Conservation (phyloP, 1,140 invertebrate genomes). For the Drosophila navojoa region DNA sequence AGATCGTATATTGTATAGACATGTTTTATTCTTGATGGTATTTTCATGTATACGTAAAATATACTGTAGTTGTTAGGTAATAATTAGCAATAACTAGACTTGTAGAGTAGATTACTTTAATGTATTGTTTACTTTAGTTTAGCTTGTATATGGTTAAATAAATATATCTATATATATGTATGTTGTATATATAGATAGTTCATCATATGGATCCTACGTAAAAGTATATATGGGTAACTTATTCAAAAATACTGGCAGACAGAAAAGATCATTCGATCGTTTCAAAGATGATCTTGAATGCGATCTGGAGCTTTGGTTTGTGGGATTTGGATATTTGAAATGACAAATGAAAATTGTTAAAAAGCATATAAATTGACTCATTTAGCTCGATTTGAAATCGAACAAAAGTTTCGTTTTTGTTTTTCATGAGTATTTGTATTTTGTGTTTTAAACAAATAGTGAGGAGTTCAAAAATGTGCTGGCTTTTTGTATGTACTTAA, state of each 20-base stretch:
- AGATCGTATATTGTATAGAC: constrained; percentile 27
- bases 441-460: constrained; percentile 54
- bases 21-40: constrained; percentile 18
- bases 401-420: constrained; percentile 12
- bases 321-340: constrained; percentile 45
- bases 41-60: constrained; percentile 35
- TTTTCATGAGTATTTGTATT: constrained; percentile 26
- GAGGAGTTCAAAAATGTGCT: constrained; percentile 71
- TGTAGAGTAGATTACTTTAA: constrained; percentile 24
- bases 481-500: constrained; percentile 50
- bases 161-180: background rate
- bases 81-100: constrained; percentile 43
- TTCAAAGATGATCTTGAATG: constrained; percentile 12
- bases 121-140: constrained; percentile 49
- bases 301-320: constrained; percentile 13
- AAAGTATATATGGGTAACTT: background rate
- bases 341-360: constrained; percentile 66
- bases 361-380: constrained; percentile 51
- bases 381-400: constrained; percentile 15
- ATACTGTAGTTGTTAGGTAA: constrained; percentile 23
- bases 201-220: background rate
- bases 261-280: background rate
- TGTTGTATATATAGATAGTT: background rate
- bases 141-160: constrained; percentile 30
- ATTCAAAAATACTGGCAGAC: constrained; percentile 19